Conservation (phyloP, 2,797 vertebrate genomes). For the Anabas testudineus region DNA sequence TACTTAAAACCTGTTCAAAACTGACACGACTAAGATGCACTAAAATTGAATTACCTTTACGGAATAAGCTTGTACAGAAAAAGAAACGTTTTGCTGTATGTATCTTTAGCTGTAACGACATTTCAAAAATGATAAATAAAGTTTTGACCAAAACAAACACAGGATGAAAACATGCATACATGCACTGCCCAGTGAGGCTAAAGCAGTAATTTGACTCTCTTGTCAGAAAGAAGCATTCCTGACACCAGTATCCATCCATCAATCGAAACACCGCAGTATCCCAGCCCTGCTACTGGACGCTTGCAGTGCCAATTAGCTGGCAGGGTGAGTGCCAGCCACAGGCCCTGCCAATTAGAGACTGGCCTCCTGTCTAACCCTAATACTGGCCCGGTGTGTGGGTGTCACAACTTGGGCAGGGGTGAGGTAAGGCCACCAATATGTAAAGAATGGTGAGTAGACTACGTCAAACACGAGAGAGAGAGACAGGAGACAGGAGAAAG, state of each 20-base stretch:
- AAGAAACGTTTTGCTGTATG: no score
- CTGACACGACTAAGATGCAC: no score
- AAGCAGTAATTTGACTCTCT: constrained; percentile 73
- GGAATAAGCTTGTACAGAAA: no score
- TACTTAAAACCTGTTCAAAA: no score
- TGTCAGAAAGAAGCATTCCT: constrained; percentile 78
- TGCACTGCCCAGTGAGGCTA: constrained; percentile 43
- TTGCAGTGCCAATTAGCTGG: constrained; percentile 84
- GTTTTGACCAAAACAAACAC: constrained; percentile 46
- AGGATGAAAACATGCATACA: constrained; percentile 50
- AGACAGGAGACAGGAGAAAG: constrained; percentile 3
- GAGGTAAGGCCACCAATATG: constrained; percentile 34
- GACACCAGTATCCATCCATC: constrained; percentile 82
- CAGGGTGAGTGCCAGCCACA: constrained; percentile 76
- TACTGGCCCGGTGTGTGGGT: constrained; percentile 70
- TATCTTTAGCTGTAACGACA: no score
- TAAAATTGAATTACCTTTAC: no score
- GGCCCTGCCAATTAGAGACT: constrained; percentile 83
- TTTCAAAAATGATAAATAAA: no score
- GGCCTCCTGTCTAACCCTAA: constrained; percentile 65
- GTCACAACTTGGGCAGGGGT: constrained; percentile 59
- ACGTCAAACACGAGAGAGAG: constrained; percentile 30
- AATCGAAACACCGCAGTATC: constrained; percentile 61
- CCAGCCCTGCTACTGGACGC: constrained; percentile 55
- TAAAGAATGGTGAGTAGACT: constrained; percentile 59